Evolutionary conservation across 1,140 invertebrate species (phyloP), one percentile per base, ranked within the genome.

Genomic region (Diploscapter pachys): DNA sequence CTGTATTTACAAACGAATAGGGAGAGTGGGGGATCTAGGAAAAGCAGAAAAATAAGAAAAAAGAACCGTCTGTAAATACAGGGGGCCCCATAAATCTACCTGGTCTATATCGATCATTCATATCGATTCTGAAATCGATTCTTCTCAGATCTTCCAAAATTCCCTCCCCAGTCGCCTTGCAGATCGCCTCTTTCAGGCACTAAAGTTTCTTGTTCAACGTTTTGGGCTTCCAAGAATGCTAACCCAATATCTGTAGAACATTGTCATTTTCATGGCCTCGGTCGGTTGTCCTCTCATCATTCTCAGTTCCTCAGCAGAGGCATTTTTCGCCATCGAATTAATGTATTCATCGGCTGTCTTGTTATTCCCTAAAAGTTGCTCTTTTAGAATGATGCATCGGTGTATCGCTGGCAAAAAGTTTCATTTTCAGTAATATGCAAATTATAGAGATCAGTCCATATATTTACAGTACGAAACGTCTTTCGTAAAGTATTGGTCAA

Each of bases 311-410:
- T 82, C 81, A 51, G 66, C 75, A 9, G 84, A 85, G 8, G 81
- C 80, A 8, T 81, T 81, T 63, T 81, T 84, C 11, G 80, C 82
- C 84, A 85, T 85, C 4, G 84, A 85, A 55, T 78, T 85, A 59
- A 85, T 85, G 76, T 85, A 85, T 65, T 85, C 84, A 64, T 85
- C 84, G 13, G 83, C 83, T 4, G 84, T 83, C 71, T 85, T 85
- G 72, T 85, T 85, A 67, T 82, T 84, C 69, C 83, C 82, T 83
- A 49, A 63, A 11, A 11, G 31, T 2, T 59, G 9, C 9, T 59
- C 31, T 59, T 59, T 11, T 31, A 59, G 31, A 59, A 59, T 11
- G 9, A 31, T 59, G 9, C 9, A 59, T 59, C 57, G 31, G 9
- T 59, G n/a, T 53, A 5, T 11, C 49, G n/a, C 31, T 31, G 31